These are phyloP conservation scores for Ophion slaviceki DNA, from an alignment of 2,888 invertebrate genomes.

Conservation along the genomic window DNA sequence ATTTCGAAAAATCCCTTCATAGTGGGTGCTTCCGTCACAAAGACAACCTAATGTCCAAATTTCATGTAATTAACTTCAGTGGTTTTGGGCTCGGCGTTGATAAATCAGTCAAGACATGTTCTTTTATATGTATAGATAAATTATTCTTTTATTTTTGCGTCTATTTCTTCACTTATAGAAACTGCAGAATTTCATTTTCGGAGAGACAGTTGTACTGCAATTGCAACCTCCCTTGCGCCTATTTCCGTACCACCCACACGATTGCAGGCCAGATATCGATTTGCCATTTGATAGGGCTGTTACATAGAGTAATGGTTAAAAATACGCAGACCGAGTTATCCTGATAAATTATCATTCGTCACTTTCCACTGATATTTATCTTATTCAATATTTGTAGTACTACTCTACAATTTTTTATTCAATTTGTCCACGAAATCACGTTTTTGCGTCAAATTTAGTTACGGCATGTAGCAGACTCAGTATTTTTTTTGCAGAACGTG, in stretches of 20 bases:
- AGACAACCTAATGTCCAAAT: too few relatives aligned
- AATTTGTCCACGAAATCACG: neutral
- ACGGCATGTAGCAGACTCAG: neutral
- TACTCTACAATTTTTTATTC: neutral
- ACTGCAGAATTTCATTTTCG: neutral
- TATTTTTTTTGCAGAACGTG: neutral
- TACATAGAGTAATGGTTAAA: neutral
- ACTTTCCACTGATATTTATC: neutral
- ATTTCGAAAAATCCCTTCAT: too few relatives aligned
- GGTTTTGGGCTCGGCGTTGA: too few relatives aligned
- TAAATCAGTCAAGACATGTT: too few relatives aligned
- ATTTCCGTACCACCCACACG: neutral
- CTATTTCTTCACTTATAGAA: neutral
- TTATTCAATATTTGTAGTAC: neutral
- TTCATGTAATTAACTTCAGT: too few relatives aligned
- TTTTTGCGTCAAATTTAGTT: neutral
- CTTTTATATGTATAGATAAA: too few relatives aligned
- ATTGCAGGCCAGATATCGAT: conserved; percentile 1
- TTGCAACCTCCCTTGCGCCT: neutral
- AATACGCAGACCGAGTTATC: neutral
- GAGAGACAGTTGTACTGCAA: neutral
- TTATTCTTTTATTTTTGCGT: neutral
- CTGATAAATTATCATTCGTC: too few relatives aligned
- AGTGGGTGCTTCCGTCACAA: too few relatives aligned
- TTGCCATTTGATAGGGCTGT: neutral